Conservation (phyloP, 2,888 invertebrate genomes). For the Heliconius cydno region DNA sequence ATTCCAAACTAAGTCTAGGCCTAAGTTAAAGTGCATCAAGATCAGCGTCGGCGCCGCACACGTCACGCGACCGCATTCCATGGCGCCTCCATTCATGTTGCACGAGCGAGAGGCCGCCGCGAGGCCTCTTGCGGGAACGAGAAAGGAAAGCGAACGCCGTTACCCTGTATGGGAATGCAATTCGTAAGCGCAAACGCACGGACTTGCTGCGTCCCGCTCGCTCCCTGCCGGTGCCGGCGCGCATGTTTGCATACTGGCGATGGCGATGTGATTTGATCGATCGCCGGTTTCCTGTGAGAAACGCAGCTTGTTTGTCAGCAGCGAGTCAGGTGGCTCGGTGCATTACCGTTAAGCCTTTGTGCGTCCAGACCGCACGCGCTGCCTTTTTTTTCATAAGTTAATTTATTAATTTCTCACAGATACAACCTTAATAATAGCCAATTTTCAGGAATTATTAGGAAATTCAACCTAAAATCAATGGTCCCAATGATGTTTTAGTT, state of each 20-base stretch:
- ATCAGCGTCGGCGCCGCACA: slow-evolving; percentile 83
- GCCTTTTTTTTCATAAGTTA: slow-evolving; percentile 34
- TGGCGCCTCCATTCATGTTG: slow-evolving; percentile 80
- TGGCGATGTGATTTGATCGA: slow-evolving; percentile 76
- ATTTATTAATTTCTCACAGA: slow-evolving; percentile 19
- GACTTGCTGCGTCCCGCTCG: slow-evolving; percentile 69
- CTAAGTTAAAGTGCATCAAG: slow-evolving; percentile 78
- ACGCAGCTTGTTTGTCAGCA: slow-evolving; percentile 70
- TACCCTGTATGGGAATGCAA: slow-evolving; percentile 80
- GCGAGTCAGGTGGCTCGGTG: slow-evolving; percentile 68
- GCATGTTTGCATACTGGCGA: slow-evolving; percentile 73
- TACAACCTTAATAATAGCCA: too few species aligned
- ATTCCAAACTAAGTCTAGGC: slow-evolving; percentile 11
- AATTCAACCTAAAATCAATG: neutral
- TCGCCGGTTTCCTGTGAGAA: slow-evolving; percentile 78
- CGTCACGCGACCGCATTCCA: slow-evolving; percentile 86
- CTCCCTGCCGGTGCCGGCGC: slow-evolving; percentile 66
- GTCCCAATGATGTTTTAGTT: neutral
- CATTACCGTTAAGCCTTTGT: slow-evolving; percentile 69
- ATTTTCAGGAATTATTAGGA: too few species aligned
- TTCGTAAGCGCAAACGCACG: slow-evolving; percentile 79
- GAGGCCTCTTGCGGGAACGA: slow-evolving; percentile 69
- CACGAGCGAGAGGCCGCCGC: slow-evolving; percentile 68
- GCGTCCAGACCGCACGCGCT: slow-evolving; percentile 62
- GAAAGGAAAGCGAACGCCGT: slow-evolving; percentile 72